Evolutionary conservation across 2,113 vertebrate species (phyloP).

Genomic region (Vicugna pacos): DNA sequence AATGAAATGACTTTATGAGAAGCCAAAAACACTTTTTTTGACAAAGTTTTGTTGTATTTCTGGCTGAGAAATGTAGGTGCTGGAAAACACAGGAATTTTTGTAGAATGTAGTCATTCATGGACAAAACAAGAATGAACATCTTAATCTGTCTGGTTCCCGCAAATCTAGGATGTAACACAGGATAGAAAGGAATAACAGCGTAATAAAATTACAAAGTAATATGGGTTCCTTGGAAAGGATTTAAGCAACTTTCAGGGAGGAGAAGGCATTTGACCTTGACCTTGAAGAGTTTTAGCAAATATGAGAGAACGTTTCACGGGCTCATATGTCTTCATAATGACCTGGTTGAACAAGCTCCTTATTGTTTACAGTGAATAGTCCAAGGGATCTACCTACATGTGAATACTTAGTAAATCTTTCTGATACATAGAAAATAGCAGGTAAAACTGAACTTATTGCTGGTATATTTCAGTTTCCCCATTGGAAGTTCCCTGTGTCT

Average conservation of each 20-base stretch:
- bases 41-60: neutral
- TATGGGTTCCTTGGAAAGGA: neutral
- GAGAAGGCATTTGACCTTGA: neutral
- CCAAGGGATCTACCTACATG: neutral
- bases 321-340: neutral
- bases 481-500: neutral
- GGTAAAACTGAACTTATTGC: neutral
- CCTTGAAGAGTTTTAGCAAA: neutral
- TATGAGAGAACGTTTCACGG: neutral
- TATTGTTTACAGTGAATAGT: neutral
- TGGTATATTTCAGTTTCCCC: neutral
- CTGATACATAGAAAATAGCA: neutral
- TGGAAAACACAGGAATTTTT: constrained; percentile 27
- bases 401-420: neutral
- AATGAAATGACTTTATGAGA: constrained; percentile 84
- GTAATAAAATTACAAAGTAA: neutral
- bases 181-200: neutral
- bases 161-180: neutral
- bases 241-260: neutral
- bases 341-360: neutral
- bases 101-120: neutral
- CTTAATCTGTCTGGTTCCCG: neutral
- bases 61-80: neutral
- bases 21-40: neutral
- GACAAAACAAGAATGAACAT: neutral